phyloP scores from a whole-genome alignment of 1,140 invertebrate species.

The Habropoda laboriosa region DNA sequence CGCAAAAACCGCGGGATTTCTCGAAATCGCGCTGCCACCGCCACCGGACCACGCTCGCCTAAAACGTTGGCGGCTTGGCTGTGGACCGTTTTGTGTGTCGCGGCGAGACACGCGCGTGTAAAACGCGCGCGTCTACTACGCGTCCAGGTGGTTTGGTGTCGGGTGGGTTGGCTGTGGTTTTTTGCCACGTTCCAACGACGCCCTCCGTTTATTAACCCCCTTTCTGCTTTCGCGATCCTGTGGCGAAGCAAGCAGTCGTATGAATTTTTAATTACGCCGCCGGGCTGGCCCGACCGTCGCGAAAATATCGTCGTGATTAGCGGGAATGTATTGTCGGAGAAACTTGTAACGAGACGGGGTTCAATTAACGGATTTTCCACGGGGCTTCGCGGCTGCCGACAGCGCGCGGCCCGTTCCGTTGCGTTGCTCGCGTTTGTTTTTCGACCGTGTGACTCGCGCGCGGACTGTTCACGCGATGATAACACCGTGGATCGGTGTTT shows the following conservation, averaged over 20 bases:
- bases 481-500: neutral
- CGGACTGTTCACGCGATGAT: neutral
- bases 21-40: neutral
- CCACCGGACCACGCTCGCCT: neutral
- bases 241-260: slow-evolving; percentile 40
- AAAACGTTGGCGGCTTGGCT: too few relatives aligned
- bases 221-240: neutral
- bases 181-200: neutral
- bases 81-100: too few relatives aligned
- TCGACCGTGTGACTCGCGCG: neutral
- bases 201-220: slow-evolving; percentile 30
- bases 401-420: too few relatives aligned
- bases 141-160: neutral
- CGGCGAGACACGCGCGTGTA: neutral
- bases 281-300: neutral
- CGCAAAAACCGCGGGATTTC: slow-evolving; percentile 22
- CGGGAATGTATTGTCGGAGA: slow-evolving; percentile 62
- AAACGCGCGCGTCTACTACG: neutral
- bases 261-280: slow-evolving; percentile 65
- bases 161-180: neutral
- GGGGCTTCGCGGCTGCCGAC: slow-evolving; percentile 10
- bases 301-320: slow-evolving; percentile 57
- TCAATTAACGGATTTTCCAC: slow-evolving; percentile 55
- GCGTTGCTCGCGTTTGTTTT: neutral
- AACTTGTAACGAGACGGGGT: slow-evolving; percentile 61